Conservation (phyloP, 2,797 vertebrate genomes). For the Sciaenops ocellatus region DNA sequence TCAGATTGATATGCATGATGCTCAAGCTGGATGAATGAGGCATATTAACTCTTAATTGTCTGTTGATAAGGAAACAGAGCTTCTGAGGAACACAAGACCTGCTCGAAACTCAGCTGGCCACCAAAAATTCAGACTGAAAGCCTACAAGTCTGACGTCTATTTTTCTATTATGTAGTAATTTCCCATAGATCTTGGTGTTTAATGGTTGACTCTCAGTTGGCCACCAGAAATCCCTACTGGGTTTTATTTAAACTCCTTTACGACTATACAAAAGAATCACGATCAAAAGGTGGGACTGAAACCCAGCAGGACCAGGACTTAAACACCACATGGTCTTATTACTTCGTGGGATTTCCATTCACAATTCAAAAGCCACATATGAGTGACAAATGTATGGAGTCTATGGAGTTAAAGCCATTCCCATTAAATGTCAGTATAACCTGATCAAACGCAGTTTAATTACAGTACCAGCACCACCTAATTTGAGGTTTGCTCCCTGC, state of each 20-base stretch:
- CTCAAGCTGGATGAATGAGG: conserved; percentile 10
- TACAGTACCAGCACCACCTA: neutral
- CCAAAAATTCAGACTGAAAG: neutral
- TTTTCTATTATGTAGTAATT: neutral
- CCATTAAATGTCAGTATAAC: neutral
- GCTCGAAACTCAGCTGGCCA: neutral
- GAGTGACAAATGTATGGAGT: neutral
- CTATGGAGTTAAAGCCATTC: neutral
- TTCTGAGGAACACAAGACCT: neutral
- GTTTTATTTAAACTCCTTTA: neutral
- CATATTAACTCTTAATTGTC: conserved; percentile 9
- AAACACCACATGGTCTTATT: neutral
- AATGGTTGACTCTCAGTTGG: neutral
- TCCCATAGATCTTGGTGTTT: neutral
- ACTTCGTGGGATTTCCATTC: neutral
- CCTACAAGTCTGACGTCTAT: neutral
- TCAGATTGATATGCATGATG: conserved; percentile 25
- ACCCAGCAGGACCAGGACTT: neutral
- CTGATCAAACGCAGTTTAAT: neutral
- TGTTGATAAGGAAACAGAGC: conserved; percentile 12
- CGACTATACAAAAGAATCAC: neutral
- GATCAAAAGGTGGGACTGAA: neutral
- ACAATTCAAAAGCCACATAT: neutral
- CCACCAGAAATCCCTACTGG: neutral
- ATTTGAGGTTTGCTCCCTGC: neutral